Evolutionary conservation across 1,140 invertebrate genomes (phyloP).

Genomic region (Antheraea mylitta): DNA sequence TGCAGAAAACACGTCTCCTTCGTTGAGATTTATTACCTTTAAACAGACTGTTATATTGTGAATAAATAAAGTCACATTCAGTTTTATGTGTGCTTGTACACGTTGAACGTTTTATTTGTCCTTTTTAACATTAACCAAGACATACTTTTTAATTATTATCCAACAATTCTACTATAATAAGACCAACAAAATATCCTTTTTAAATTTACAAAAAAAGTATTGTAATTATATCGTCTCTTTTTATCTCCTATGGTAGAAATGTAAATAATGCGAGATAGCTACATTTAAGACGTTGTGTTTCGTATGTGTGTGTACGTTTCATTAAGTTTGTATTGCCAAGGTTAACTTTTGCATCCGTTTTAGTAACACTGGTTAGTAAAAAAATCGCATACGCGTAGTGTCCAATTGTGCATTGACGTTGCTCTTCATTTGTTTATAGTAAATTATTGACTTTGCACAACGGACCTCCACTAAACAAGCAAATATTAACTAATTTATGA

Average conservation of each 20-base stretch:
- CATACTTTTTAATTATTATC: not conserved
- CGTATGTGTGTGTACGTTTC: not conserved
- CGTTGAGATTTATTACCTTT: slow-evolving; percentile 11
- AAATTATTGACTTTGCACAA: too few relatives aligned
- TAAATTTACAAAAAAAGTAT: too few relatives aligned
- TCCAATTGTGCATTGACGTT: too few relatives aligned
- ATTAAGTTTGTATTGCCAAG: not conserved
- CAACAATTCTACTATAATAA: too few relatives aligned
- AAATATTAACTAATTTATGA: too few relatives aligned
- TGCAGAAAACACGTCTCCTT: slow-evolving; percentile 13
- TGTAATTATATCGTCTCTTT: too few relatives aligned
- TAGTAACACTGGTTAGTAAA: not conserved
- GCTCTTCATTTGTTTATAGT: too few relatives aligned
- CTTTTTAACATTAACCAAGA: not conserved
- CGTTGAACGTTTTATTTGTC: not conserved
- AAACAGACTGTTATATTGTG: slow-evolving; percentile 9
- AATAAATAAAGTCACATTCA: slow-evolving; percentile 6
- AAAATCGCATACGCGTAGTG: not conserved
- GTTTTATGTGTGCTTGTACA: not conserved
- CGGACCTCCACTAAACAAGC: too few relatives aligned
- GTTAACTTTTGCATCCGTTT: not conserved
- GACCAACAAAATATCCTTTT: too few relatives aligned
- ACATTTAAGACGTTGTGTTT: not conserved
- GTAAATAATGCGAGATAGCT: not conserved
- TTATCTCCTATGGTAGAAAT: not conserved